Conservation (phyloP, 1,140 invertebrate species). For the Piezodorus guildinii region DNA sequence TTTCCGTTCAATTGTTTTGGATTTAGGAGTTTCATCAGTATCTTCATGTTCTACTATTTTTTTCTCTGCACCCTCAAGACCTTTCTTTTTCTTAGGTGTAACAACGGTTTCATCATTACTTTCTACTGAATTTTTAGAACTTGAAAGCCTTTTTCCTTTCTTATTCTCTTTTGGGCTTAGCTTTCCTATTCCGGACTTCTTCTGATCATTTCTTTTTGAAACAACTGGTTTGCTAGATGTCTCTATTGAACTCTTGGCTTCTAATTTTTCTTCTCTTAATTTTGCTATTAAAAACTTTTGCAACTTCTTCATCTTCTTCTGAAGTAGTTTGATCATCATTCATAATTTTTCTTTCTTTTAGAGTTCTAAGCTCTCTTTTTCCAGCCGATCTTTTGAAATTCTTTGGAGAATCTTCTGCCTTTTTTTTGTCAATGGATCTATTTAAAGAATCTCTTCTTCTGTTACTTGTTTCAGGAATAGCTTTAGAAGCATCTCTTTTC, state of each 20-base stretch:
- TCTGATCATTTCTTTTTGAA: neutral
- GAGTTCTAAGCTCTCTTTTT: slow-evolving; percentile 46
- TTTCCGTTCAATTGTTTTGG: neutral
- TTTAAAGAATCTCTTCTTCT: neutral
- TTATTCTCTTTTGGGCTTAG: neutral
- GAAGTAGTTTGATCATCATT: slow-evolving; percentile 22
- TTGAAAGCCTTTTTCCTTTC: neutral
- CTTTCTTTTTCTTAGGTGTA: neutral
- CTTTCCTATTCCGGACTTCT: neutral
- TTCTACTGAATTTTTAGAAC: neutral
- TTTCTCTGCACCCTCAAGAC: neutral
- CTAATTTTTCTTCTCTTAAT: slow-evolving; percentile 3
- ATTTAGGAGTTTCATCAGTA: neutral
- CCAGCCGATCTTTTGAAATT: neutral
- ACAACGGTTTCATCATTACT: neutral
- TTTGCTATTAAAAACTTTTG: neutral
- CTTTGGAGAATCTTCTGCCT: neutral
- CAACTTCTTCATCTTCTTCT: slow-evolving; percentile 24
- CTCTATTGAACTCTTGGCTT: slow-evolving; percentile 14
- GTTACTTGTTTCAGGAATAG: neutral
- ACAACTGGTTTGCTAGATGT: neutral
- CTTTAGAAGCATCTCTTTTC: neutral
- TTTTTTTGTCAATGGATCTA: too few species aligned
- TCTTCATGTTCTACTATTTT: neutral
- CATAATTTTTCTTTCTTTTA: slow-evolving; percentile 28